Evolutionary conservation across 2,113 vertebrate genomes (phyloP), one percentile per base, ranked within the genome.

Genomic region (Mesitornis unicolor): DNA sequence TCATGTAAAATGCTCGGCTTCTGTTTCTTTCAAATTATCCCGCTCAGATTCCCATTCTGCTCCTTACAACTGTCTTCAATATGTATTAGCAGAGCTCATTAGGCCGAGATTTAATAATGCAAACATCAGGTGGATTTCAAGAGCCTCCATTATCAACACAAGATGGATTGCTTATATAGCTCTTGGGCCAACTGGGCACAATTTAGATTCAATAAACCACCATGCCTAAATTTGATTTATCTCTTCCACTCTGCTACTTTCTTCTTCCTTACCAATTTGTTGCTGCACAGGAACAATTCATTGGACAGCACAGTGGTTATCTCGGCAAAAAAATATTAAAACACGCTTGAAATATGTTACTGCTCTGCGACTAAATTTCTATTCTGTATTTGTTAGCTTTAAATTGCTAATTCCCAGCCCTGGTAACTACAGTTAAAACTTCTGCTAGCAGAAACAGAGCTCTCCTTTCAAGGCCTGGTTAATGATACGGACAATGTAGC

Each of bases 131-230:
- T 99, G 99, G 98, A 99, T 99, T 98, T 98, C 98, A 99, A 98
- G 98, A 98, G 93, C 98, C 98, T 99, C 98, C 98, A 99, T 99
- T 99, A 99, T 99, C 98, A 99, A 95, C 98, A 93, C 96, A 98
- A 98, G 99, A 99, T 99, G 99, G 99, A 99, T 99, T 98, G 99
- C 98, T 98, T 97, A 97, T 98, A 98, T 97, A 98, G 98, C 98
- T 98, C 98, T 97, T 98, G 98, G 98, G 98, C 98, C 98, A 98
- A 98, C 98, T 96, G 98, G 98, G 98, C 98, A 98, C 99, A 99
- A 99, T 99, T 99, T 99, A 99, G 99, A 99, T 99, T 99, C 99
- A 99, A 99, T 99, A 99, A 99, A 99, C 98, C 96, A 98, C 96
- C 97, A 93, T 93, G 97, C 98, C 97, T 97, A 98, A 98, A 99